phyloP scores from a whole-genome alignment of 2,797 vertebrate species.

The Hoplostethus mediterraneus region DNA sequence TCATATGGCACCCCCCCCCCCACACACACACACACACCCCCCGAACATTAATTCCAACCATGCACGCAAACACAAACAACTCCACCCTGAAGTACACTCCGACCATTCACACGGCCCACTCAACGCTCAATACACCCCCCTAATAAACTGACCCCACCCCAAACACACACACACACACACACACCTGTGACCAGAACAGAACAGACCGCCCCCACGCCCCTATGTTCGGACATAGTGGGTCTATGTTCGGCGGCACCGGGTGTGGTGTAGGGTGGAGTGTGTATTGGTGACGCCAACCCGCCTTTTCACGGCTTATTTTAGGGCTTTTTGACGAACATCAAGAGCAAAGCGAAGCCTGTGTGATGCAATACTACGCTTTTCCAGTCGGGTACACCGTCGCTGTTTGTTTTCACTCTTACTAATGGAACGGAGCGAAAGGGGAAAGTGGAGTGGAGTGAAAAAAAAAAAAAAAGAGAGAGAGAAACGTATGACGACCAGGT shows the following conservation, averaged over 20 bases:
- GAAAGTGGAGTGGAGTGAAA: conserved; percentile 66
- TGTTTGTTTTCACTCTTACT: conserved; percentile 84
- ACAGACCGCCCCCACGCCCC: conserved; percentile 13
- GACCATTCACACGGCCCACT: conserved; percentile 63
- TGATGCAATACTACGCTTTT: conserved; percentile 79
- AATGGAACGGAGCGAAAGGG: conserved; percentile 70
- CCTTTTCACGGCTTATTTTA: conserved; percentile 79
- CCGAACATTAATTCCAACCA: conserved; percentile 63
- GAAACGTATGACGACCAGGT: conserved; percentile 79
- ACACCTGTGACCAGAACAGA: conserved; percentile 70
- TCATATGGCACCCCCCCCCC: conserved; percentile 17
- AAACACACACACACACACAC: conserved; percentile 43
- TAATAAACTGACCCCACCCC: conserved; percentile 59
- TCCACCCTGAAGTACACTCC: conserved; percentile 70
- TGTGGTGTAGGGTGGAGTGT: conserved; percentile 74
- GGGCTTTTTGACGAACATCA: conserved; percentile 65
- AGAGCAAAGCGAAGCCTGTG: conserved; percentile 64
- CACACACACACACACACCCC: too few relatives aligned
- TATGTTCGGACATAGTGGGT: conserved; percentile 65
- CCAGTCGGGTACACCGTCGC: conserved; percentile 71
- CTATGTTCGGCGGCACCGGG: conserved; percentile 69
- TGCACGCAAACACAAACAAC: conserved; percentile 67
- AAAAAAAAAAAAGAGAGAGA: too few relatives aligned
- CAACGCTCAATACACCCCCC: conserved; percentile 41
- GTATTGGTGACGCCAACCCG: conserved; percentile 66